Conservation (phyloP, 2,888 invertebrate species). For the Nudaria mundana region DNA sequence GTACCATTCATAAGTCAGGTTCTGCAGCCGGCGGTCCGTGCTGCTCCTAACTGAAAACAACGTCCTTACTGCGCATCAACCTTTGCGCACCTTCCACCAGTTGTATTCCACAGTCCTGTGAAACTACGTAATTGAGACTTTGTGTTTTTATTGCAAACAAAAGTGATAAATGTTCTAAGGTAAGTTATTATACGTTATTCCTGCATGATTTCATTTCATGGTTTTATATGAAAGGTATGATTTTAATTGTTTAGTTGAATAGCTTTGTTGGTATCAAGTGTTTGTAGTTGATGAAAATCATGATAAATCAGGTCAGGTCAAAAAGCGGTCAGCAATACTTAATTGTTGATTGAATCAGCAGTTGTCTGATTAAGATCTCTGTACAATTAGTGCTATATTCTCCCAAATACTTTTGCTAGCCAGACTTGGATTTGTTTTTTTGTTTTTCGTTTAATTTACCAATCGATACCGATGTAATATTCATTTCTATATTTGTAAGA, state of each 20-base stretch:
- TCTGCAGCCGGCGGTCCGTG: slow-evolving; percentile 43
- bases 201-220: slow-evolving; percentile 9
- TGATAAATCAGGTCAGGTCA: slow-evolving; percentile 31
- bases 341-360: slow-evolving; percentile 21
- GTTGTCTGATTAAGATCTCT: not conserved
- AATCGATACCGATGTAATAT: no score
- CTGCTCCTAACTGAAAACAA: slow-evolving; percentile 16
- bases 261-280: slow-evolving; percentile 7
- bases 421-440: not conserved
- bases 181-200: slow-evolving; percentile 35
- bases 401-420: no score
- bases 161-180: slow-evolving; percentile 69
- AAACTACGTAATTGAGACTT: slow-evolving; percentile 37
- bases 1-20: slow-evolving; percentile 59
- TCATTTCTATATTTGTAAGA: no score
- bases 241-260: not conserved
- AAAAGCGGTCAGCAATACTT: slow-evolving; percentile 6
- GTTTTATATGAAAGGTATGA: not conserved
- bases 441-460: no score
- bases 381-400: not conserved
- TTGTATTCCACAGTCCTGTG: slow-evolving; percentile 54
- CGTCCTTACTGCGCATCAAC: slow-evolving; percentile 47
- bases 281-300: slow-evolving; percentile 19
- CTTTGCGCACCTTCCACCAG: slow-evolving; percentile 42
- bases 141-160: slow-evolving; percentile 57